phyloP scores from a whole-genome alignment of 1,140 invertebrate species.

The Drosophila arawakana region DNA sequence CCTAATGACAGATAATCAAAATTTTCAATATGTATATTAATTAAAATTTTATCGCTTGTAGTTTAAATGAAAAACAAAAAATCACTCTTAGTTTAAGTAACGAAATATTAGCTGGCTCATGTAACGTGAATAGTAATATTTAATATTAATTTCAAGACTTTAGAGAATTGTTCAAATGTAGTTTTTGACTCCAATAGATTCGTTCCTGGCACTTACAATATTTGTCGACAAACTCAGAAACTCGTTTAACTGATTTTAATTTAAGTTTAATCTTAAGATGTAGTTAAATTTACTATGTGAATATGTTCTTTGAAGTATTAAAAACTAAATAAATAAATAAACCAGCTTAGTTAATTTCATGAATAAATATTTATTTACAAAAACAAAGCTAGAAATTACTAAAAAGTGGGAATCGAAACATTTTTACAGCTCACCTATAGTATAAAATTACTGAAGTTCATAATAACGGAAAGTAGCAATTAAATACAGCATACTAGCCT shows the following conservation, averaged over 20 bases:
- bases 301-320: slow-evolving; percentile 62
- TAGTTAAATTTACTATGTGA: slow-evolving; percentile 21
- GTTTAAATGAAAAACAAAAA: slow-evolving; percentile 3
- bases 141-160: not conserved
- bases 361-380: slow-evolving; percentile 39
- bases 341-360: slow-evolving; percentile 4
- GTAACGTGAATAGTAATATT: not conserved
- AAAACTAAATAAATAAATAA: slow-evolving; percentile 12
- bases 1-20: slow-evolving; percentile 21
- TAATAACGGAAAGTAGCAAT: not conserved
- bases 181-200: slow-evolving; percentile 37
- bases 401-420: not conserved
- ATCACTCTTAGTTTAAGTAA: slow-evolving; percentile 42
- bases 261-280: slow-evolving; percentile 36
- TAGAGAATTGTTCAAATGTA: slow-evolving; percentile 20
- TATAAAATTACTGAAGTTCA: not conserved
- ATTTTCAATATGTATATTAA: slow-evolving; percentile 53
- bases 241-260: slow-evolving; percentile 22
- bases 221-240: slow-evolving; percentile 47
- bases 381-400: not conserved
- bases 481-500: not conserved
- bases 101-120: slow-evolving; percentile 39
- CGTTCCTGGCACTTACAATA: slow-evolving; percentile 64
- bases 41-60: slow-evolving; percentile 30
- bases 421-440: too few species aligned